These are phyloP conservation scores for Gobiocypris rarus DNA, from an alignment of 2,113 vertebrate genomes.

Conservation along the genomic window DNA sequence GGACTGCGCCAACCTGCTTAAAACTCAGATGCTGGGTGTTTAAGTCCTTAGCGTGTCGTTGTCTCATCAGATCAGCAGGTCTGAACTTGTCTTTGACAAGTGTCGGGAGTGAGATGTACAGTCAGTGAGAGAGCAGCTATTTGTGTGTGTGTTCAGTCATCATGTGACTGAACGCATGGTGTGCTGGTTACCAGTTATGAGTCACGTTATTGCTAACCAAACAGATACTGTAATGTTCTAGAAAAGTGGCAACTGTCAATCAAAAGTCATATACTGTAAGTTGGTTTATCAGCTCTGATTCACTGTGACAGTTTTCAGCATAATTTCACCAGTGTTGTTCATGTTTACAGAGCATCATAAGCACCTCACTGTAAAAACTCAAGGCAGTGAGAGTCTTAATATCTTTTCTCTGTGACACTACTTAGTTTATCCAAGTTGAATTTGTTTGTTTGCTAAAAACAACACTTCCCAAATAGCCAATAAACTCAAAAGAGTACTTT, in stretches of 20 bases:
- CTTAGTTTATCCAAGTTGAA: background rate
- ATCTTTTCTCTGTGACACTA: background rate
- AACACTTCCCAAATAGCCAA: background rate
- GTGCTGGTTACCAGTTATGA: constrained; percentile 9
- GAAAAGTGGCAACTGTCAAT: background rate
- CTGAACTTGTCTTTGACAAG: constrained; percentile 19
- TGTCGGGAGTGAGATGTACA: background rate
- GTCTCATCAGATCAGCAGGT: constrained; percentile 6
- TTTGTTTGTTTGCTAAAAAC: background rate
- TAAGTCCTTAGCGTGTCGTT: background rate
- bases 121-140: constrained; percentile 11
- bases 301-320: background rate
- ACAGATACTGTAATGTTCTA: constrained; percentile 3
- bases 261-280: background rate
- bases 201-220: background rate
- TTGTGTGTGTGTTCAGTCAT: background rate
- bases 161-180: constrained; percentile 13
- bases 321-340: background rate
- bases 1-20: background rate
- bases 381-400: background rate
- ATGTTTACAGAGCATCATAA: background rate
- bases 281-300: background rate
- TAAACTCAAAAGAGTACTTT: background rate
- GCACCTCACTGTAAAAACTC: background rate
- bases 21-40: constrained; percentile 14